Percentiles rank a stretch among this genome's conserved stretches.
Evolutionary conservation across 2,113 vertebrate genomes (phyloP).

Genomic region (Paradoxurus hermaphroditus): DNA sequence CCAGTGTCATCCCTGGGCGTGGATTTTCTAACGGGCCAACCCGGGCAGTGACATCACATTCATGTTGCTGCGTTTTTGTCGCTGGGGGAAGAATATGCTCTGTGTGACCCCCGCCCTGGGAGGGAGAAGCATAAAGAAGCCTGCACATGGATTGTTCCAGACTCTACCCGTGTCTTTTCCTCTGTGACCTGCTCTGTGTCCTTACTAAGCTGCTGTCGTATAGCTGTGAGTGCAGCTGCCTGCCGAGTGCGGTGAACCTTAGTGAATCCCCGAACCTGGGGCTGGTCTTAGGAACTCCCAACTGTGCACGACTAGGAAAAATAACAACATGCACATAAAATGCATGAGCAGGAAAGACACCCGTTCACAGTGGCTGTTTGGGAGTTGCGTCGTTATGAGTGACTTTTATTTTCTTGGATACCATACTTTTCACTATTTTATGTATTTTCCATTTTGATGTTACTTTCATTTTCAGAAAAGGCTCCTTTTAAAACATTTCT

Average conservation of each 20-base stretch:
- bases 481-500: not conserved
- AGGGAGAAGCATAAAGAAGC: not conserved
- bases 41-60: not conserved
- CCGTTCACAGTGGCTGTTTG: not conserved
- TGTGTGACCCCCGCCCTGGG: not conserved
- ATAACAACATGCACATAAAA: not conserved
- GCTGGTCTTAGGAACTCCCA: not conserved
- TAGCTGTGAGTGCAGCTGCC: rapidly evolving
- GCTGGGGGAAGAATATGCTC: not conserved
- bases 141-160: not conserved
- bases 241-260: not conserved
- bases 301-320: not conserved
- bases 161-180: not conserved
- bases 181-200: rapidly evolving
- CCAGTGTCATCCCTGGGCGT: not conserved
- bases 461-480: not conserved
- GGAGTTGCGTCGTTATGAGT: not conserved
- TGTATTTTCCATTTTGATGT: not conserved
- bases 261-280: rapidly evolving
- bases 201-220: not conserved
- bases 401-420: not conserved
- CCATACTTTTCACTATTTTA: not conserved
- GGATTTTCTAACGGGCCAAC: not conserved
- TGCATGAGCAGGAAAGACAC: not conserved
- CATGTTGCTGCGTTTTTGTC: not conserved